Base-by-base conservation (phyloP, 2,888 invertebrate species). In the Chymomyza procnemis region DNA sequence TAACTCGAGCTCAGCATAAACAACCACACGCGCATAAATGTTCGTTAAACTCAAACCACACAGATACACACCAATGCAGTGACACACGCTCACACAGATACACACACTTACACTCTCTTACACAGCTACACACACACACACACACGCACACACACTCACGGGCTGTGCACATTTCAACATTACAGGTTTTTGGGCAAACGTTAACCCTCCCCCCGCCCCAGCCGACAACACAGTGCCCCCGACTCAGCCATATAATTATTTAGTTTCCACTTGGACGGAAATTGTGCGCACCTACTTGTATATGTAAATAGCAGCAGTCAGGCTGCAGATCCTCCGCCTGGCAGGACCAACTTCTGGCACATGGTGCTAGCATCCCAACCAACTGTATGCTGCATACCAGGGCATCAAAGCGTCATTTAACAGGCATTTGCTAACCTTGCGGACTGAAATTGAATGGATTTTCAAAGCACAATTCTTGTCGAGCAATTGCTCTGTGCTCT, bases 1-100 rank as follows among this genome's bases (percentile, higher is more conserved):
- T 86, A 86, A 87, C 85, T 85, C 78, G 78, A 75, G 82, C 85
- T 79, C 73, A 75, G 82, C 82, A 87, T 87, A 83, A 87, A 85
- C 85, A 83, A 87, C 82, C 85, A 74, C 79, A 79, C 82, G 69
- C 60, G 76, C 87, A 87, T 87, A 83, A 83, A 87, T 83, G 87
- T 85, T 85, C 76, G 82, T 85, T 83, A 75, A 76, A 70, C 84
- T 72, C 78, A 73, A 56, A 63, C 54, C 50, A 34, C 52, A 56
- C 54, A 58, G 55, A 19, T 30, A 26, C 9, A 30, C 50, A 16
- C 61, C 4, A 5, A 34, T 8, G 8, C 34, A 34, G 8, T 8
- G 6, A 34, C 34, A 41, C 34, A 8, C 30, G 4, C n/a, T 60
- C 30, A 64, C 72, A 65, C 59, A 60, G 52, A 9, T 52, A 41